A percentile compares a stretch with the other conserved stretches of the same genome.
phyloP scores from a whole-genome alignment of 2,888 invertebrate genomes.

The Hydroisotoma schaefferi region DNA sequence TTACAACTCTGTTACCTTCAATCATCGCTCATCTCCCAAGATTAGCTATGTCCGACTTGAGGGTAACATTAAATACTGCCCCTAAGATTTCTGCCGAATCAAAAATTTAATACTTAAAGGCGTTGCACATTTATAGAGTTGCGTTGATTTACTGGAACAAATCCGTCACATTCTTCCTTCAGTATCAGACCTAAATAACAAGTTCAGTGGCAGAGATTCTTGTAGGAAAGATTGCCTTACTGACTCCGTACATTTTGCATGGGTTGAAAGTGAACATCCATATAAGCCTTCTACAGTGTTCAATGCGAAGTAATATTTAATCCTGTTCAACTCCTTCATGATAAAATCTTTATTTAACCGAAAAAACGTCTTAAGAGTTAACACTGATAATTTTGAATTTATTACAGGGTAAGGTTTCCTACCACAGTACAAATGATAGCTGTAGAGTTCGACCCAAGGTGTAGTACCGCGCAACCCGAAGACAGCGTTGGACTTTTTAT shows the following conservation, averaged over 20 bases:
- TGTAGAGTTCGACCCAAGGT: constrained; percentile 87
- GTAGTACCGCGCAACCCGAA: constrained; percentile 88
- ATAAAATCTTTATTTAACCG: no score
- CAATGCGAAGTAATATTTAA: not conserved
- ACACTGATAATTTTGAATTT: constrained; percentile 6
- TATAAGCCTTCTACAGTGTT: constrained; percentile 79
- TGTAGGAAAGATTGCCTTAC: constrained; percentile 15
- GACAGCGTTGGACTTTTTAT: constrained; percentile 65
- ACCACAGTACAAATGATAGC: constrained; percentile 84
- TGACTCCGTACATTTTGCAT: constrained; percentile 72
- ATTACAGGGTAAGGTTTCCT: constrained; percentile 76
- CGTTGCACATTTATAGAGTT: constrained; percentile 70
- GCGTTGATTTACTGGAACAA: constrained; percentile 77
- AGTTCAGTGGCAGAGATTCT: constrained; percentile 16
- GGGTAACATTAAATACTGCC: no score
- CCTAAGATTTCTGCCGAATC: no score
- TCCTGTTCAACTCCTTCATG: not conserved
- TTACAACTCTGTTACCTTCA: constrained; percentile 76
- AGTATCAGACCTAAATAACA: constrained; percentile 73
- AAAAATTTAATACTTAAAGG: no score
- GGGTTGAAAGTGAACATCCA: constrained; percentile 95
- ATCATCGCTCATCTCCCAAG: constrained; percentile 81
- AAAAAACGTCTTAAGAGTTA: no score
- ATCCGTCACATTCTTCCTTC: constrained; percentile 86
- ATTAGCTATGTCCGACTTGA: constrained; percentile 74